Conservation (phyloP, 1,140 invertebrate genomes). For the Bombyx mori region ASM3026992v2 NC_085114.1:9255501-9256000, state of each 20-base stretch:
- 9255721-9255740: conserved; percentile 42
- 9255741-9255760: conserved; percentile 41
- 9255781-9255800: conserved; percentile 57
- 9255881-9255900: conserved; percentile 45
- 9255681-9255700: conserved; percentile 20
- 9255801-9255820: conserved; percentile 29
- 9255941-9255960: no score
- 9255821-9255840: conserved; percentile 62
- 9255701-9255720: conserved; percentile 36
- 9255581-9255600: conserved; percentile 6
- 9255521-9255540: conserved; percentile 19
- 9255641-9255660: conserved; percentile 9
- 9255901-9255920: conserved; percentile 12
- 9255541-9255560: conserved; percentile 20
- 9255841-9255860: conserved; percentile 60
- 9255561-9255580: conserved; percentile 13
- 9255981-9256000: no score
- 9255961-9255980: no score
- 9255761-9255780: conserved; percentile 43
- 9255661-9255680: conserved; percentile 2
- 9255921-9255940: no score
- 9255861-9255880: conserved; percentile 58
- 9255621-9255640: conserved; percentile 3
- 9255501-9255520: conserved; percentile 23
- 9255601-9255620: conserved; percentile 8